phyloP scores from a whole-genome alignment of 2,113 vertebrate genomes.

The Lonchura striata region DNA sequence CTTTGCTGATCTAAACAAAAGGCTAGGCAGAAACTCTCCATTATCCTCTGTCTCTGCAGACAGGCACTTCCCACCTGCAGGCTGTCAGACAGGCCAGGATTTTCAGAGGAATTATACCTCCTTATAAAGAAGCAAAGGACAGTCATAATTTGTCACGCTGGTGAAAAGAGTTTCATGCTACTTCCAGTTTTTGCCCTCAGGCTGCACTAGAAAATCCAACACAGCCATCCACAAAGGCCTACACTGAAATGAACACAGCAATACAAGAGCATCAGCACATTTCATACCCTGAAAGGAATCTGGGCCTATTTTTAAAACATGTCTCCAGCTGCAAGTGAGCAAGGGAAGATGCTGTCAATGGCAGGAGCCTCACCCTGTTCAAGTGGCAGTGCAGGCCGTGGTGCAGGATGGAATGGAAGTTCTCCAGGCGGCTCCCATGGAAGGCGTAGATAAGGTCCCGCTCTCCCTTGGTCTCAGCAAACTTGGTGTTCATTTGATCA shows the following conservation, averaged over 20 bases:
- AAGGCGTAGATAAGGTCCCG: constrained; percentile 92
- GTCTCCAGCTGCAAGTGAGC: not conserved
- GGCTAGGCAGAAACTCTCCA: not conserved
- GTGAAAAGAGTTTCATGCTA: not conserved
- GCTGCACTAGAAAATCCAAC: not conserved
- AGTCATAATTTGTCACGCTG: not conserved
- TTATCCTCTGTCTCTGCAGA: not conserved
- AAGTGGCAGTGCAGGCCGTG: constrained; percentile 95
- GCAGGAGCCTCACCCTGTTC: constrained; percentile 83
- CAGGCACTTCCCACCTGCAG: not conserved
- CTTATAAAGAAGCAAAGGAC: not conserved
- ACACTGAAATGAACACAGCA: not conserved
- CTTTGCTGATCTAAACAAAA: not conserved
- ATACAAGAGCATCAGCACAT: not conserved
- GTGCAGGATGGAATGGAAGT: constrained; percentile 98
- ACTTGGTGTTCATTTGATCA: constrained; percentile 84
- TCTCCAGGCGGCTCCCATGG: constrained; percentile 95
- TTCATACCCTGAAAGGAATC: not conserved
- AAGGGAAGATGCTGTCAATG: not conserved
- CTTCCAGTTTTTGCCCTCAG: not conserved
- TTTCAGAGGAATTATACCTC: not conserved
- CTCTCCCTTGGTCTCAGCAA: constrained; percentile 85
- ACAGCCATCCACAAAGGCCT: not conserved
- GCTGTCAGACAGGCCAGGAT: not conserved
- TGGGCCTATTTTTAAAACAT: not conserved